Evolutionary conservation across 2,888 invertebrate species (phyloP).

Genomic region (Amiota minor): DNA sequence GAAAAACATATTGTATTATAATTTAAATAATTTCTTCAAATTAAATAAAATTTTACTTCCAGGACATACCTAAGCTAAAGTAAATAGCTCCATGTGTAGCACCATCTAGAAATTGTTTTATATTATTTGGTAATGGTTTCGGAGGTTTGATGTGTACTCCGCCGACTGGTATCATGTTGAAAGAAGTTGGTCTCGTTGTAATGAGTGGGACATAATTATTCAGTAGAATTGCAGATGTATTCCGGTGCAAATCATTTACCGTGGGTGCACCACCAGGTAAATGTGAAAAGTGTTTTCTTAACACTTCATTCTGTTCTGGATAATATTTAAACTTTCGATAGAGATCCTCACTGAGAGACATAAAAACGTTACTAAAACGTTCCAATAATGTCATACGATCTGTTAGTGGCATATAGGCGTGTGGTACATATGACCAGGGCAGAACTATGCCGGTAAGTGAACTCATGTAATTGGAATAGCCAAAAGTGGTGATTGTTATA

Average conservation of each 20-base stretch:
- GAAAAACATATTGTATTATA: neutral
- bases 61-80: slow-evolving; percentile 70
- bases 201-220: slow-evolving; percentile 74
- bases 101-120: slow-evolving; percentile 70
- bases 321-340: slow-evolving; percentile 58
- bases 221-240: slow-evolving; percentile 72
- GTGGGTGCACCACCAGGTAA: slow-evolving; percentile 61
- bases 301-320: slow-evolving; percentile 64
- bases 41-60: neutral
- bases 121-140: slow-evolving; percentile 57
- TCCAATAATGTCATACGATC: slow-evolving; percentile 75
- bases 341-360: slow-evolving; percentile 56
- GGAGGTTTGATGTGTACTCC: slow-evolving; percentile 74
- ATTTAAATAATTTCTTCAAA: neutral
- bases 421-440: slow-evolving; percentile 74
- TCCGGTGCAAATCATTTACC: slow-evolving; percentile 72
- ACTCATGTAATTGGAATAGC: slow-evolving; percentile 70
- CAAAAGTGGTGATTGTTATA: slow-evolving; percentile 69
- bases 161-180: slow-evolving; percentile 74
- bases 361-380: slow-evolving; percentile 74
- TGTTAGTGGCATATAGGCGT: slow-evolving; percentile 70
- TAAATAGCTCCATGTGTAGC: slow-evolving; percentile 72
- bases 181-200: slow-evolving; percentile 70
- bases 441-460: slow-evolving; percentile 72
- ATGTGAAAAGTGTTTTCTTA: slow-evolving; percentile 58